Base-by-base conservation (phyloP, 2,888 invertebrate genomes). In the Enchytraeus crypticus region DNA sequence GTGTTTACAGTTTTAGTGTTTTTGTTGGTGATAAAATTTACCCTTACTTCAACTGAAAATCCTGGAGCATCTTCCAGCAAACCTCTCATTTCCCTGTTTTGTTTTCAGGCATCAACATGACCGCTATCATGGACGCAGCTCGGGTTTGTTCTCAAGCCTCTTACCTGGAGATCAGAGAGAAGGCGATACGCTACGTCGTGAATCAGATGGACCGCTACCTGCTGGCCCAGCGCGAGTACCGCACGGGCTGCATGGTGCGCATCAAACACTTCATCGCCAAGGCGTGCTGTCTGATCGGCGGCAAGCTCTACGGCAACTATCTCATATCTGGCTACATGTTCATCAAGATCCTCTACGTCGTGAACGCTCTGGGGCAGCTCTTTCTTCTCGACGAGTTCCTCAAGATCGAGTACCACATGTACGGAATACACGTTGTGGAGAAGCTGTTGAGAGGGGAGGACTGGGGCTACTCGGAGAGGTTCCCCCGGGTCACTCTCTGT, bases 311-410 rank as follows among this genome's bases (percentile, higher is more conserved):
- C 64, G 82, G 82, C 34, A 80, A 81, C 67, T 82, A 80, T 66
- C 76, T 82, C 34, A 78, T 80, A 14, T 73, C 79, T 21, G 74
- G 81, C 57, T 82, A 82, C 69, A 73, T 80, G 70, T 74, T 81
- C 69, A 75, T 77, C 66, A 81, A 81, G 68, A 64, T 79, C 29
- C 69, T 81, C 47, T 80, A 81, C 66, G 73, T 80, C 64, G 70
- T 74, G 56, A 81, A 81, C 70, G 79, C 79, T 34, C 71, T 81
- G 21, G 79, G 79, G 18, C 81, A 82, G 69, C 74, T 82, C 59
- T 79, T 81, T 67, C 73, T 81, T 57, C 73, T 82, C 47, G 81
- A 82, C 69, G 75, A 77, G 62, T 82, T 82, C 65, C 74, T 82
- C 30, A 81, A 81, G 56, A 77, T 74, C 51, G 74, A 78, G 59